Conservation (phyloP, 2,113 vertebrate genomes). For the Lepus timidus region DNA sequence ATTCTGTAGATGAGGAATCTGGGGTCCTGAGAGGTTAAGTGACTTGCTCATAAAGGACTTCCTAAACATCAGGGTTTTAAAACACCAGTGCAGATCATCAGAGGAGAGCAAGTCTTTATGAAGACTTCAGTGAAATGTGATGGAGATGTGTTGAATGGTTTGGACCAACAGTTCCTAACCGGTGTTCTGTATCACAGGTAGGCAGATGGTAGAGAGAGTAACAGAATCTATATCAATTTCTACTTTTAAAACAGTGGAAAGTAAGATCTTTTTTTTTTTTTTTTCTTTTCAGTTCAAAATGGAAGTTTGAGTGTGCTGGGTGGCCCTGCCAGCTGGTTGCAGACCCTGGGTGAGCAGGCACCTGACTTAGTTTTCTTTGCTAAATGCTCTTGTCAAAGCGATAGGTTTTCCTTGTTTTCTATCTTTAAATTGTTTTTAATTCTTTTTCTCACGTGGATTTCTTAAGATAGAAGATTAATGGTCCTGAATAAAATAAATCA, state of each 20-base stretch:
- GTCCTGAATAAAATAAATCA: slow-evolving; percentile 49
- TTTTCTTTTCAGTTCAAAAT: slow-evolving; percentile 34
- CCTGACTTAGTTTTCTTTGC: background rate
- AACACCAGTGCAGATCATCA: slow-evolving; percentile 39
- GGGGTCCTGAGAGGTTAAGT: slow-evolving; percentile 74
- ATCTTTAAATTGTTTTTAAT: slow-evolving; percentile 3
- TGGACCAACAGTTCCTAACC: background rate
- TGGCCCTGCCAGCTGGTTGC: background rate
- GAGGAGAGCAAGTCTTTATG: background rate
- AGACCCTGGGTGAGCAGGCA: background rate
- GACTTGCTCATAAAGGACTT: slow-evolving; percentile 73
- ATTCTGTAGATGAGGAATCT: slow-evolving; percentile 71
- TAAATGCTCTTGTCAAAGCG: background rate
- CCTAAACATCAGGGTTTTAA: slow-evolving; percentile 68
- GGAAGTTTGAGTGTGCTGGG: background rate
- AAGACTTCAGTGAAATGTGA: background rate
- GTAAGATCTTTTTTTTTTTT: background rate
- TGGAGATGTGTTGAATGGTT: background rate
- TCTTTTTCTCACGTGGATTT: background rate
- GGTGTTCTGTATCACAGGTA: background rate
- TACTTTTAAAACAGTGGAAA: slow-evolving; percentile 13
- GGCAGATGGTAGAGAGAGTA: background rate
- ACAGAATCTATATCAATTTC: background rate
- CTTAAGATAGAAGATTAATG: slow-evolving; percentile 1
- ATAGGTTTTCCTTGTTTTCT: background rate